Percentiles rank a stretch among this genome's conserved stretches.
These are phyloP conservation scores for Anthophora plumipes DNA, from an alignment of 2,888 invertebrate genomes.

Conservation along the genomic window DNA sequence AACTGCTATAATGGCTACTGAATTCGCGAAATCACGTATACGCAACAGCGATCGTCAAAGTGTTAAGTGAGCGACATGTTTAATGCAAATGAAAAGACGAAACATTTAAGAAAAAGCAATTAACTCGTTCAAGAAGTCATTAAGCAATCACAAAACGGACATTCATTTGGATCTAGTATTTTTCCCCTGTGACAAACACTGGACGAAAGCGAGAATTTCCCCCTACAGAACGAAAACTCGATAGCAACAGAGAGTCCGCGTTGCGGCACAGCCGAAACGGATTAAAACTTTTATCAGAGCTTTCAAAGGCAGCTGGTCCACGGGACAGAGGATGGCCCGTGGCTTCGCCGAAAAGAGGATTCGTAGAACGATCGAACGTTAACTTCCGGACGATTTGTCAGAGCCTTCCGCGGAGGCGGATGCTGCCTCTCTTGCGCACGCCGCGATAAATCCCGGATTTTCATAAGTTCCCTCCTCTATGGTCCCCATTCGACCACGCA, in stretches of 20 bases:
- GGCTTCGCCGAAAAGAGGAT: slow-evolving; percentile 55
- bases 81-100: no score
- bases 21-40: no score
- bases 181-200: neutral
- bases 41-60: no score
- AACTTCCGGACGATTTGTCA: slow-evolving; percentile 82
- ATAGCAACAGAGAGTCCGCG: neutral
- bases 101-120: no score
- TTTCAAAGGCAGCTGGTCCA: slow-evolving; percentile 38
- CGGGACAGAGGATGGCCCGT: slow-evolving; percentile 9
- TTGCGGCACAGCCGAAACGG: slow-evolving; percentile 25
- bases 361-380: slow-evolving; percentile 72
- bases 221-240: neutral
- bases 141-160: neutral
- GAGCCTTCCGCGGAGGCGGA: slow-evolving; percentile 62
- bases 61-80: no score
- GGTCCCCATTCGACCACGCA: neutral
- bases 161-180: neutral
- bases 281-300: slow-evolving; percentile 43
- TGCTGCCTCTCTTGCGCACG: slow-evolving; percentile 61
- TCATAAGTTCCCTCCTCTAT: slow-evolving; percentile 73
- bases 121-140: neutral
- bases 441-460: slow-evolving; percentile 78
- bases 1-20: no score
- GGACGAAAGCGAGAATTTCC: slow-evolving; percentile 5